A percentile compares a stretch with the other conserved stretches of the same genome.
These are phyloP conservation scores for Choristoneura fumiferana DNA, from an alignment of 1,140 invertebrate genomes.

Conservation along the genomic window DNA sequence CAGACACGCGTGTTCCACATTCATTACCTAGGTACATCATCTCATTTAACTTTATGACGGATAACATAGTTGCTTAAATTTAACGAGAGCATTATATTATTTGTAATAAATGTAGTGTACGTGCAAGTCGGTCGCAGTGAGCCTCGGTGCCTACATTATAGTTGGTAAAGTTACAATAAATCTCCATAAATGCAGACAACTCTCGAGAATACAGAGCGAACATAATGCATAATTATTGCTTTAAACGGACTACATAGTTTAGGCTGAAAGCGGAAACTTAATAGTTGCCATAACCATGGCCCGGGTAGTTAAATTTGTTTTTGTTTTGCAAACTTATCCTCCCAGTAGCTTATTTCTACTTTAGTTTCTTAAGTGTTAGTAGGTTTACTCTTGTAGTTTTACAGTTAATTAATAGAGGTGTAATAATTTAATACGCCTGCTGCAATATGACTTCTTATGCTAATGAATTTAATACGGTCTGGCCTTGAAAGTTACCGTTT, in stretches of 20 bases:
- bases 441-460: slow-evolving; percentile 7
- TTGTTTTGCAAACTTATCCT: slow-evolving; percentile 1
- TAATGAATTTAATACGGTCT: slow-evolving; percentile 3
- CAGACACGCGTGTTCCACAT: too few species aligned
- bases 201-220: slow-evolving; percentile 25
- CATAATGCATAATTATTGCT: slow-evolving; percentile 28
- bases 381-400: too few species aligned
- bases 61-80: slow-evolving; percentile 16
- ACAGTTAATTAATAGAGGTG: too few species aligned
- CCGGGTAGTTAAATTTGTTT: slow-evolving; percentile 8
- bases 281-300: slow-evolving; percentile 9
- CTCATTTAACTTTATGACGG: neutral
- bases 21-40: neutral
- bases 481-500: neutral
- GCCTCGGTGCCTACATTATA: slow-evolving; percentile 24
- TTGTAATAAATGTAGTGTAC: slow-evolving; percentile 26
- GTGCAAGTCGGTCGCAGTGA: slow-evolving; percentile 22
- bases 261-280: slow-evolving; percentile 22
- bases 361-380: neutral
- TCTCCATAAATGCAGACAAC: slow-evolving; percentile 30
- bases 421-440: neutral
- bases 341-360: neutral
- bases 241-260: slow-evolving; percentile 25
- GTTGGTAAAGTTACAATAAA: slow-evolving; percentile 28
- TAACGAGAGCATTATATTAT: slow-evolving; percentile 28